A percentile compares a stretch with the other conserved stretches of the same genome.
phyloP scores from a whole-genome alignment of 2,888 invertebrate genomes.

The Labia minor region DNA sequence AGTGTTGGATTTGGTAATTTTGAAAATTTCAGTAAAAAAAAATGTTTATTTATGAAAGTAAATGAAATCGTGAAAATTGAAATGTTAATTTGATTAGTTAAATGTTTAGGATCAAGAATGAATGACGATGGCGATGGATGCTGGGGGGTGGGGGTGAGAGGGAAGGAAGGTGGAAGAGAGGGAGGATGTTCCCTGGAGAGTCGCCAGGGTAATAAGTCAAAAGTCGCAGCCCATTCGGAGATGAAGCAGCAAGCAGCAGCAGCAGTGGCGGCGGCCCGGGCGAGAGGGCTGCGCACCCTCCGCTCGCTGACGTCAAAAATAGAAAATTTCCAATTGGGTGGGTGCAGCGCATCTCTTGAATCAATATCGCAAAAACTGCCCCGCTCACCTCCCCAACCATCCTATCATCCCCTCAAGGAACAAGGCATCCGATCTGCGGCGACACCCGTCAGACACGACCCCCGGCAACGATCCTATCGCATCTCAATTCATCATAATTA shows the following conservation, averaged over 20 bases:
- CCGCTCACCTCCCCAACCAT: not conserved
- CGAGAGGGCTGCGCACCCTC: conserved; percentile 3
- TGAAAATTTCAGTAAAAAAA: too few relatives aligned
- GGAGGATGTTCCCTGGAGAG: not conserved
- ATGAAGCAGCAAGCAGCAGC: not conserved
- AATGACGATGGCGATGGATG: too few relatives aligned
- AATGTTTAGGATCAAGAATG: too few relatives aligned
- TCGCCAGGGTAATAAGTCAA: conserved; percentile 1
- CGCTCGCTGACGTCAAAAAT: conserved; percentile 7
- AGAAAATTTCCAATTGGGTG: conserved; percentile 13
- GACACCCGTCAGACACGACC: not conserved
- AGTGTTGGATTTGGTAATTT: too few relatives aligned
- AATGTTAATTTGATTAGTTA: too few relatives aligned
- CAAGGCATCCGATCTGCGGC: not conserved
- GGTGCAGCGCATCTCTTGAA: conserved; percentile 7
- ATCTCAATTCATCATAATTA: not conserved
- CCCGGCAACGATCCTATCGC: not conserved
- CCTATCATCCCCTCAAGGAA: not conserved
- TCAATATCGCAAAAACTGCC: conserved; percentile 3
- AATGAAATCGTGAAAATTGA: too few relatives aligned
- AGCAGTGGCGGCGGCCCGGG: not conserved
- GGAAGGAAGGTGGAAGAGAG: not conserved
- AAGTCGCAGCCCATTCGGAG: not conserved
- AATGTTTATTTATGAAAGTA: too few relatives aligned
- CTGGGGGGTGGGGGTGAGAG: not conserved